Evolutionary conservation across 2,113 vertebrate genomes (phyloP), one percentile per base, ranked within the genome.

Genomic region (Shinisaurus crocodilurus): DNA sequence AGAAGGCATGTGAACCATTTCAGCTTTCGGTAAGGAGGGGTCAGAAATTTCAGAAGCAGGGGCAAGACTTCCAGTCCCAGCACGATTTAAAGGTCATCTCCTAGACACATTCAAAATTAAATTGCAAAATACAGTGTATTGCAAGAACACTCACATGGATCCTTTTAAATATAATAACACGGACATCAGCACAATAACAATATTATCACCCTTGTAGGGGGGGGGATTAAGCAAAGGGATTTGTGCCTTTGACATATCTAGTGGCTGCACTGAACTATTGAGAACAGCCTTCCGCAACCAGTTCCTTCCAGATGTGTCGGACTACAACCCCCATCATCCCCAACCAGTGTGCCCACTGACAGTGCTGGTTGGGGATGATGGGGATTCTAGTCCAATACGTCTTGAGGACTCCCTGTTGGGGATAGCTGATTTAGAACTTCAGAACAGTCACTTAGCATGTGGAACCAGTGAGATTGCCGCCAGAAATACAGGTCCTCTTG

Each of bases 1-100:
- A 74, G 37, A 88, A 94, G 60, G 27, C 93, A 93, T 74, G 25
- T 3, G 20, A 6, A n/a, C 1, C 60, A 10, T 86, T 70, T 34
- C 40, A 85, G 15, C 9, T 23, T 86, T 70, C 32, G 72, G 32
- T 34, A 63, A 40, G 12, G 10, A 9, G 15, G 3, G 72, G 37
- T 1, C 29, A 7, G 15, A 37, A 1, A 25, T 82, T 45, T 77
- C 57, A 77, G 43, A 45, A 77, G 27, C 9, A 18, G n/a, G 34
- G 18, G 27, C 18, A 70, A 70, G 23, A 86, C 40, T 72, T 34
- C 54, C 50, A 74, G 85, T 72, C 48, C 54, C 50, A 74, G 85
- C 12, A 77, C 9, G 75, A n/a, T 23, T 45, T 87, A 8, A 77
- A 87, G 75, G 3, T 63, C 6, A 32, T 45, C 32, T 77, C 16